Evolutionary conservation across 2,888 invertebrate genomes (phyloP).

Genomic region (Dorcus hopei): DNA sequence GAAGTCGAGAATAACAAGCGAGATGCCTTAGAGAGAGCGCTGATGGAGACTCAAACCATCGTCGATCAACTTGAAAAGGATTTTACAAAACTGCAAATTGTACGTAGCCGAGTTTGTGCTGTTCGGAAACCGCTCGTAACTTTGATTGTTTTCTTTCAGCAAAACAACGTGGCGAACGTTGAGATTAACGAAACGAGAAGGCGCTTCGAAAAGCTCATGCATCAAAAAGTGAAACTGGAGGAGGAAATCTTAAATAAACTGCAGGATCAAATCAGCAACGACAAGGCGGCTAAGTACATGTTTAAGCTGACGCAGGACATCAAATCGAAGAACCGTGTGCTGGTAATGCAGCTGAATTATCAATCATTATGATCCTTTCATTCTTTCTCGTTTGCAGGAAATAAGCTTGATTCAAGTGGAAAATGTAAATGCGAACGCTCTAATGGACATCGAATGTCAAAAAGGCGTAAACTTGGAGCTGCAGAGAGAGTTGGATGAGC

Average conservation of each 20-base stretch:
- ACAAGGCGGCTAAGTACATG: slow-evolving; percentile 60
- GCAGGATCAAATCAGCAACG: slow-evolving; percentile 66
- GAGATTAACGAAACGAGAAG: slow-evolving; percentile 28
- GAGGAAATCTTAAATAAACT: slow-evolving; percentile 61
- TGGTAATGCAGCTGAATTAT: slow-evolving; percentile 44
- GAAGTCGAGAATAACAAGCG: slow-evolving; percentile 56
- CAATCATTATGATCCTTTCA: too few relatives aligned
- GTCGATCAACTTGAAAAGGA: slow-evolving; percentile 63
- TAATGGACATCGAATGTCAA: slow-evolving; percentile 59
- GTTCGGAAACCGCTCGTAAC: too few relatives aligned
- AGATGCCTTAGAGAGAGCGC: slow-evolving; percentile 53
- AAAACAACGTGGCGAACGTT: not conserved
- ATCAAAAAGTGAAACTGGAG: slow-evolving; percentile 61
- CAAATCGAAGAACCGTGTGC: slow-evolving; percentile 49
- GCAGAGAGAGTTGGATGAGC: slow-evolving; percentile 43
- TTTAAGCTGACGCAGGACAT: slow-evolving; percentile 51
- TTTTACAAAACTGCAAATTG: slow-evolving; percentile 49
- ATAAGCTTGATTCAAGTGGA: slow-evolving; percentile 54
- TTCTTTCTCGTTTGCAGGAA: slow-evolving; percentile 51
- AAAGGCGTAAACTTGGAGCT: slow-evolving; percentile 35
- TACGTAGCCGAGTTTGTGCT: too few relatives aligned
- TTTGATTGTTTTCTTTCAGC: not conserved
- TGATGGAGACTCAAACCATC: slow-evolving; percentile 56
- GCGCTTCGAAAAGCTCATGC: slow-evolving; percentile 53
- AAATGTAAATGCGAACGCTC: slow-evolving; percentile 57